Conservation (phyloP, 1,140 invertebrate genomes). For the Pantala flavescens region DNA sequence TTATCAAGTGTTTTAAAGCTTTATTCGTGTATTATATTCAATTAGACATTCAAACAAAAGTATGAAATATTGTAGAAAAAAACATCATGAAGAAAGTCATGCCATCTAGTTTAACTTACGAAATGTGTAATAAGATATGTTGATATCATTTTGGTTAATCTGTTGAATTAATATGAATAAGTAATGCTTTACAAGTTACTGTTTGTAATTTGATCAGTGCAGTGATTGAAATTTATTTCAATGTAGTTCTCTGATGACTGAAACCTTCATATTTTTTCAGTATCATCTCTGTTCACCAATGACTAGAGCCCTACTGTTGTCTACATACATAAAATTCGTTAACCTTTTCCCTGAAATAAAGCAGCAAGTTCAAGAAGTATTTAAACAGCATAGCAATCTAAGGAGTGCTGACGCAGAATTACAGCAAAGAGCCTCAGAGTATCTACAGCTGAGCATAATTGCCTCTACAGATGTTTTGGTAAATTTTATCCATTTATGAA, state of each 20-base stretch:
- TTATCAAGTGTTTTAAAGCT: neutral
- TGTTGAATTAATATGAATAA: no score
- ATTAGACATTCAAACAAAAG: no score
- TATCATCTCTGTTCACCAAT: slow-evolving; percentile 96
- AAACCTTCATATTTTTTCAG: slow-evolving; percentile 33
- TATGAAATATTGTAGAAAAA: no score
- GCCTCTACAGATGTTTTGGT: slow-evolving; percentile 92
- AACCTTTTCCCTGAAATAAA: slow-evolving; percentile 99
- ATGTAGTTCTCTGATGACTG: neutral
- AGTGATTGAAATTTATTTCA: no score
- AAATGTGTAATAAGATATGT: no score
- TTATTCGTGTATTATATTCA: neutral
- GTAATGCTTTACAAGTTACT: no score
- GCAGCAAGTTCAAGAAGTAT: slow-evolving; percentile 90
- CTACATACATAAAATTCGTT: slow-evolving; percentile 98
- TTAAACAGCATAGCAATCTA: slow-evolving; percentile 91
- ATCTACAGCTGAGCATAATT: slow-evolving; percentile 91
- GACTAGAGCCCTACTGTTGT: slow-evolving; percentile 89
- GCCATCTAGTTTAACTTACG: no score
- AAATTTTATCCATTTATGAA: slow-evolving; percentile 27
- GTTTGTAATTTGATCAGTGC: no score
- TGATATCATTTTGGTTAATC: no score
- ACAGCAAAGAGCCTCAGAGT: slow-evolving; percentile 96
- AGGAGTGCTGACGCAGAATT: slow-evolving; percentile 95
- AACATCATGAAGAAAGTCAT: no score